A percentile compares a stretch with the other conserved stretches of the same genome.
These are phyloP conservation scores for Liodrosophila aerea DNA, from an alignment of 2,888 invertebrate species.

Conservation along the genomic window DNA sequence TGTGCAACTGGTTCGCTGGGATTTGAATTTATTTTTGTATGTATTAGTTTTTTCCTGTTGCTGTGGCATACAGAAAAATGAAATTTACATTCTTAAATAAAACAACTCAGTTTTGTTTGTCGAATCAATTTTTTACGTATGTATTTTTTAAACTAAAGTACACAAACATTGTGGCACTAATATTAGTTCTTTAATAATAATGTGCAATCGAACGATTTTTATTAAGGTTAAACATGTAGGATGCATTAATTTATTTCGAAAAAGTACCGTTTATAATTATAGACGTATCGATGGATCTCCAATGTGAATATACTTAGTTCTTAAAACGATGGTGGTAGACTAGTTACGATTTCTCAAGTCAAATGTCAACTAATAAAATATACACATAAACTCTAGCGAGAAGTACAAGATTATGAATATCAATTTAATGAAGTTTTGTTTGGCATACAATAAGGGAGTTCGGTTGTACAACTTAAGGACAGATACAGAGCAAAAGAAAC, in stretches of 20 bases:
- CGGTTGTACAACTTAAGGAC: slow-evolving; percentile 23
- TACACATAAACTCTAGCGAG: slow-evolving; percentile 48
- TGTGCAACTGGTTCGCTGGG: too few species aligned
- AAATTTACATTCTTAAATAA: not conserved
- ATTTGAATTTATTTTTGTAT: too few species aligned
- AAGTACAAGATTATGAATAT: slow-evolving; percentile 37
- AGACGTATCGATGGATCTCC: slow-evolving; percentile 25
- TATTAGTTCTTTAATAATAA: slow-evolving; percentile 57
- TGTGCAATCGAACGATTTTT: slow-evolving; percentile 55
- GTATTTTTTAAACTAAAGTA: slow-evolving; percentile 53
- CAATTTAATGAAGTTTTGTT: slow-evolving; percentile 43
- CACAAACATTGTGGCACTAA: slow-evolving; percentile 72
- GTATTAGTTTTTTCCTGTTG: too few species aligned
- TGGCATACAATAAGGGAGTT: slow-evolving; percentile 57
- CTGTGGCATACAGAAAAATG: too few species aligned
- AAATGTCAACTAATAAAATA: slow-evolving; percentile 51
- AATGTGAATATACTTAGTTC: slow-evolving; percentile 37
- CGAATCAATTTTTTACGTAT: slow-evolving; percentile 54
- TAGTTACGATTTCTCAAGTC: slow-evolving; percentile 32
- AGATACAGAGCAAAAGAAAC: slow-evolving; percentile 24
- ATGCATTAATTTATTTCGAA: slow-evolving; percentile 32
- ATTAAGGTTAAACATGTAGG: slow-evolving; percentile 20
- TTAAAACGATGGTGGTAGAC: slow-evolving; percentile 48
- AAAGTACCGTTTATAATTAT: slow-evolving; percentile 26
- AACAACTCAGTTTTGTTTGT: not conserved